Base-by-base conservation (phyloP, 2,888 invertebrate species). In the Sympetrum striolatum region DNA sequence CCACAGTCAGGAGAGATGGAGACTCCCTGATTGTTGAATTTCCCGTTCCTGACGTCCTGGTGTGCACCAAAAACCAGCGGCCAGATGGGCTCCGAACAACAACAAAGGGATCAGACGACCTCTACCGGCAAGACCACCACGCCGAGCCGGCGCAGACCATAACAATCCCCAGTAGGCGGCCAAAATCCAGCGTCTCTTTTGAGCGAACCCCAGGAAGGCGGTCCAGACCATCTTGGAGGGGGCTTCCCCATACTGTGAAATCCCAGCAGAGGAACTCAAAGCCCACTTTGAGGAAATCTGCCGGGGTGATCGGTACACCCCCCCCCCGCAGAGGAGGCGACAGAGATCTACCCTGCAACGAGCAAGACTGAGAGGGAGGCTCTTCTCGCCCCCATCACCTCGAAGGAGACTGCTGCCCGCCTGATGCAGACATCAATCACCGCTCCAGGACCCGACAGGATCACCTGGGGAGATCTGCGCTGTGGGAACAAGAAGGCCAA, bases 221-320 rank as follows among this genome's bases (percentile, higher is more conserved):
- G 35, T 82, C 18, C n/a, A 39, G 12, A 15, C 25, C 31, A 48
- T 82, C 82, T 48, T 82, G 53, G 58, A 48, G 31, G 18, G 37
- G n/a, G 6, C 25, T 15, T 82, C 82, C 35, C 82, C 82, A 18
- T 82, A 82, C 58, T 82, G 82, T 44, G 82, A 37, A n/a, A 82
- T 44, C 48, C 48, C 53, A 8, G 48, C 39, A 35, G 82, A 37
- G 25, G 14, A 3, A 12, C 6, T 82, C 1, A 25, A 82, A 35
- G 82, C 2, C 2, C 44, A 82, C 82, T 82, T 82, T n/a, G 5
- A 25, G n/a, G n/a, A n/a, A n/a, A n/a, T n/a, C n/a, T n/a, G n/a
- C n/a, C n/a, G n/a, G n/a, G n/a, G n/a, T n/a, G n/a, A n/a, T n/a
- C n/a, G n/a, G n/a, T n/a, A n/a, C 35, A 8, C 2, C 48, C 3